These are phyloP conservation scores for Leucozona laternaria DNA, from an alignment of 2,888 invertebrate genomes.

Conservation along the genomic window DNA sequence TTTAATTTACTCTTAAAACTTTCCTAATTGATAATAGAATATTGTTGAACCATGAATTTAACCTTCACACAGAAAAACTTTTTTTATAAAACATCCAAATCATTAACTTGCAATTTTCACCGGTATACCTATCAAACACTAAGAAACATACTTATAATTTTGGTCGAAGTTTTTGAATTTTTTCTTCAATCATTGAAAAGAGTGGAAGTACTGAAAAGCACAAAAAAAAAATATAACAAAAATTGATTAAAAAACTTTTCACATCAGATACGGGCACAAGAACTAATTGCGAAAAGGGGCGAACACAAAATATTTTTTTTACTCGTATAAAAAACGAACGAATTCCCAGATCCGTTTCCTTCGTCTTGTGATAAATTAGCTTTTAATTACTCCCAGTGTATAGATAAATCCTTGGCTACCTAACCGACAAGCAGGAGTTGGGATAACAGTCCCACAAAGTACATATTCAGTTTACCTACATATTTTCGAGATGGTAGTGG, in stretches of 20 bases:
- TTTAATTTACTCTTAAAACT: neutral
- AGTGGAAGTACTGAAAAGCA: constrained; percentile 34
- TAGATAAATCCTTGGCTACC: constrained; percentile 66
- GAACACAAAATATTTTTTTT: constrained; percentile 43
- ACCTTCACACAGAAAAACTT: neutral
- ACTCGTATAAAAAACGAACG: constrained; percentile 37
- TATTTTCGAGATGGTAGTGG: constrained; percentile 2
- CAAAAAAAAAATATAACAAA: constrained; percentile 20
- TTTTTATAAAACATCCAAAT: constrained; percentile 5
- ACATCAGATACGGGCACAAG: constrained; percentile 70
- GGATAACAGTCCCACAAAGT: constrained; percentile 53
- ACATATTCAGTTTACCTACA: constrained; percentile 22
- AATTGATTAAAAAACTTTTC: constrained; percentile 74
- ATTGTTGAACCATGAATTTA: neutral
- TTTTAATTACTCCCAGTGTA: constrained; percentile 72
- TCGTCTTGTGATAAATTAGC: constrained; percentile 74
- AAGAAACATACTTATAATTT: constrained; percentile 29
- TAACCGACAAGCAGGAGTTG: constrained; percentile 44
- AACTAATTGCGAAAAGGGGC: constrained; percentile 67
- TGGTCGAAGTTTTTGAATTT: constrained; percentile 31
- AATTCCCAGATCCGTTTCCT: constrained; percentile 69
- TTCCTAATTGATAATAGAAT: neutral
- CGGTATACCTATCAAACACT: constrained; percentile 8
- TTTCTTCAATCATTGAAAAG: neutral
- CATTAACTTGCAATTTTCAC: constrained; percentile 68